A percentile compares a stretch with the other conserved stretches of the same genome.
Evolutionary conservation across 2,888 invertebrate genomes (phyloP).

Genomic region (Strigamia transsilvanica): DNA sequence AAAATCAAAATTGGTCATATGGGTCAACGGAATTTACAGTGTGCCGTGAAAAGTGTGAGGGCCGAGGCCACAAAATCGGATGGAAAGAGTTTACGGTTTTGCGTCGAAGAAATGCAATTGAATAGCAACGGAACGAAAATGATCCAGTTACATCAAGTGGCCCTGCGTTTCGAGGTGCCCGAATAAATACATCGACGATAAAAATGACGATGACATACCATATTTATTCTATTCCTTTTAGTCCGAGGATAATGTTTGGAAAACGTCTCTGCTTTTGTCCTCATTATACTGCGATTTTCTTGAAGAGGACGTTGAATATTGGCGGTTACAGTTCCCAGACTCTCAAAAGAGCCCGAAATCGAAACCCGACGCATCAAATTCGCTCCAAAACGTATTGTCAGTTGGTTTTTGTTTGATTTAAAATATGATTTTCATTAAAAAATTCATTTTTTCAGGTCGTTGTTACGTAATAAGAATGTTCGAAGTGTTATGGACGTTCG

Average conservation of each 20-base stretch:
- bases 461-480: not conserved
- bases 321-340: not conserved
- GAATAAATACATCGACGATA: not conserved
- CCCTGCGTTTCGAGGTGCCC: not conserved
- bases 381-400: not conserved
- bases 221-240: not conserved
- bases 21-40: not conserved
- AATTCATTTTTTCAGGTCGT: not conserved
- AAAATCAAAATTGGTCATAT: not conserved
- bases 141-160: slow-evolving; percentile 6
- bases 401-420: not conserved
- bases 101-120: not conserved
- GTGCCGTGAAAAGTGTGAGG: not conserved
- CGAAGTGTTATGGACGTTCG: not conserved
- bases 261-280: not conserved
- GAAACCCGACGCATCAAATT: not conserved
- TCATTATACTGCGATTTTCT: not conserved
- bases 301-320: slow-evolving; percentile 16
- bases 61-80: not conserved
- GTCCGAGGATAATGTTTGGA: not conserved
- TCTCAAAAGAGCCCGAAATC: not conserved
- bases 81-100: not conserved
- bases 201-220: not conserved
- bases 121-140: not conserved
- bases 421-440: no score